phyloP scores from a whole-genome alignment of 2,888 invertebrate genomes.

The Phaedon cochleariae region DNA sequence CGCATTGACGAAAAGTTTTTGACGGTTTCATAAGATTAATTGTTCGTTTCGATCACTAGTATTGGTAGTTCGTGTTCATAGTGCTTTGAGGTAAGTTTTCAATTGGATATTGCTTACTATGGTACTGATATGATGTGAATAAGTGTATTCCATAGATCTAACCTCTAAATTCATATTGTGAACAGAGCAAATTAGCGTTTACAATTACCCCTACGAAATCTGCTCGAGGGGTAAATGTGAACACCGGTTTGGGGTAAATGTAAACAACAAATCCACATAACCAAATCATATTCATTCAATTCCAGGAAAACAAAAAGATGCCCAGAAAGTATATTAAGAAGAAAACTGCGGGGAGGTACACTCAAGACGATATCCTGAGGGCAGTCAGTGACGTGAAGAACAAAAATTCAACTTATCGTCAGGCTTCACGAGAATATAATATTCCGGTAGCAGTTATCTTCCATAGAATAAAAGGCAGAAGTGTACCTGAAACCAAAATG shows the following conservation, averaged over 20 bases:
- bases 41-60: background rate
- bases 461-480: constrained; percentile 35
- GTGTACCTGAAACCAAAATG: constrained; percentile 17
- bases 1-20: constrained; percentile 4
- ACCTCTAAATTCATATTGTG: constrained; percentile 10
- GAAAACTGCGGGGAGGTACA: constrained; percentile 21
- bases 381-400: constrained; percentile 35
- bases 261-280: constrained; percentile 19
- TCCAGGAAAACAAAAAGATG: constrained; percentile 14
- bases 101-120: background rate
- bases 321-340: constrained; percentile 22
- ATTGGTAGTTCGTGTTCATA: background rate
- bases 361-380: constrained; percentile 24
- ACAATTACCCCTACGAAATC: constrained; percentile 23
- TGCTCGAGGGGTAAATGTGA: constrained; percentile 23
- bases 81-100: constrained; percentile 11
- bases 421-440: constrained; percentile 26
- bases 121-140: constrained; percentile 4
- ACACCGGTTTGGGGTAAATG: constrained; percentile 27
- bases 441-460: constrained; percentile 33
- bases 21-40: background rate
- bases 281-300: constrained; percentile 4
- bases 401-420: constrained; percentile 33
- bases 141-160: constrained; percentile 5
- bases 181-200: constrained; percentile 16